Conservation (phyloP, 2,797 vertebrate species). For the Octomys mimax region DNA sequence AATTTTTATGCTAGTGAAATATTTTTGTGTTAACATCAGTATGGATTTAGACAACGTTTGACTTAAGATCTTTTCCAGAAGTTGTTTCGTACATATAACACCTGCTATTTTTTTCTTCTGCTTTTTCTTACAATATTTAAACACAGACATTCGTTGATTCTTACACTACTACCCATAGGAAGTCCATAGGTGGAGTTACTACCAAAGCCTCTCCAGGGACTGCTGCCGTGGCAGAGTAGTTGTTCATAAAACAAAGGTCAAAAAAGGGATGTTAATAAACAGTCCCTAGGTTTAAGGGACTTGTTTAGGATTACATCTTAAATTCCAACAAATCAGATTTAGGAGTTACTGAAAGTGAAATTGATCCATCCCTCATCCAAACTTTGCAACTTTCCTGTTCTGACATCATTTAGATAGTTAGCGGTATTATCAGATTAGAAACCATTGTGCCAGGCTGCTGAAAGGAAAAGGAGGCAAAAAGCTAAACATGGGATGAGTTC, state of each 20-base stretch:
- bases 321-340: slow-evolving; percentile 94
- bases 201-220: background rate
- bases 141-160: background rate
- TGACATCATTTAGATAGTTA: slow-evolving; percentile 92
- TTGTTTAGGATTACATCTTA: slow-evolving; percentile 93
- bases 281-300: slow-evolving; percentile 88
- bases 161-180: background rate
- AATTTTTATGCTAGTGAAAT: slow-evolving; percentile 28
- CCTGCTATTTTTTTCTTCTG: slow-evolving; percentile 22
- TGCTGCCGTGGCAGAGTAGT: slow-evolving; percentile 13
- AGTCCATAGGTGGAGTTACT: slow-evolving; percentile 35
- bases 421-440: slow-evolving; percentile 93
- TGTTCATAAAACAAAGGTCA: slow-evolving; percentile 90
- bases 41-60: slow-evolving; percentile 20
- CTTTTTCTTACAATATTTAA: slow-evolving; percentile 48
- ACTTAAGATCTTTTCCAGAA: slow-evolving; percentile 57
- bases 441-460: slow-evolving; percentile 90
- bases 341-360: slow-evolving; percentile 93
- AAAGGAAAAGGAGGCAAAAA: slow-evolving; percentile 91
- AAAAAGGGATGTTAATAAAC: slow-evolving; percentile 91
- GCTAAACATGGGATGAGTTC: slow-evolving; percentile 91
- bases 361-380: slow-evolving; percentile 93
- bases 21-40: slow-evolving; percentile 58
- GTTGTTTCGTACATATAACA: slow-evolving; percentile 34
- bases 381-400: slow-evolving; percentile 92